Conservation (phyloP, 1,140 invertebrate genomes). For the Stegodyphus dumicola region DNA sequence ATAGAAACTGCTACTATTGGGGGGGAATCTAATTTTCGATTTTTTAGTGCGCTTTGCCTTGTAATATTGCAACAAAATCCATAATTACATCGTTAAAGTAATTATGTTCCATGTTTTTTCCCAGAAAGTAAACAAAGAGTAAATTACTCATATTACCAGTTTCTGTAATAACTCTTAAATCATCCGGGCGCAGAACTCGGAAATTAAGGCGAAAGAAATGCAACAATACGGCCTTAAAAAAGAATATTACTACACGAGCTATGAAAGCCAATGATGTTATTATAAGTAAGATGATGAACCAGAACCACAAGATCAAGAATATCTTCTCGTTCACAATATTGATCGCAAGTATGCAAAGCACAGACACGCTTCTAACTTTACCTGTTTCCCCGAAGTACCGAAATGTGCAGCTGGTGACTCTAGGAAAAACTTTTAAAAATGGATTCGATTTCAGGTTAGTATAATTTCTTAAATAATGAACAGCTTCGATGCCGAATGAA, state of each 20-base stretch:
- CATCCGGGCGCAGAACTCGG: slow-evolving; percentile 1
- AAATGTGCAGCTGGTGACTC: slow-evolving; percentile 68
- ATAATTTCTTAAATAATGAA: slow-evolving; percentile 51
- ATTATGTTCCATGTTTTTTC: slow-evolving; percentile 86
- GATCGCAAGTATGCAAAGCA: slow-evolving; percentile 84
- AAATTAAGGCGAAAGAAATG: slow-evolving; percentile 48
- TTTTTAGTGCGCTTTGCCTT: background rate
- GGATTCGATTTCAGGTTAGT: slow-evolving; percentile 64
- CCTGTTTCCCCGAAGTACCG: slow-evolving; percentile 71
- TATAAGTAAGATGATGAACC: slow-evolving; percentile 79
- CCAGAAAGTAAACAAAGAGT: slow-evolving; percentile 93
- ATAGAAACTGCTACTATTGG: no score
- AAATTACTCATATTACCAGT: slow-evolving; percentile 88
- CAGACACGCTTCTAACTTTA: slow-evolving; percentile 83
- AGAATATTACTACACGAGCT: slow-evolving; percentile 54
- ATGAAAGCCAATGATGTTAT: slow-evolving; percentile 68
- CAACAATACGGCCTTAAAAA: slow-evolving; percentile 20
- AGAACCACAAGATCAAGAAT: slow-evolving; percentile 95
- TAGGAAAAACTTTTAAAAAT: slow-evolving; percentile 67
- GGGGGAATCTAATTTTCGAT: no score
- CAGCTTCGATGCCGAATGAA: slow-evolving; percentile 71
- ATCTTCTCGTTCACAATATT: slow-evolving; percentile 87
- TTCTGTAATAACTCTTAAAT: slow-evolving; percentile 56
- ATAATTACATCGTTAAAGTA: slow-evolving; percentile 73
- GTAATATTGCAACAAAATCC: slow-evolving; percentile 80